Conservation (phyloP, 2,113 vertebrate species). For the Bufo gargarizans region DNA sequence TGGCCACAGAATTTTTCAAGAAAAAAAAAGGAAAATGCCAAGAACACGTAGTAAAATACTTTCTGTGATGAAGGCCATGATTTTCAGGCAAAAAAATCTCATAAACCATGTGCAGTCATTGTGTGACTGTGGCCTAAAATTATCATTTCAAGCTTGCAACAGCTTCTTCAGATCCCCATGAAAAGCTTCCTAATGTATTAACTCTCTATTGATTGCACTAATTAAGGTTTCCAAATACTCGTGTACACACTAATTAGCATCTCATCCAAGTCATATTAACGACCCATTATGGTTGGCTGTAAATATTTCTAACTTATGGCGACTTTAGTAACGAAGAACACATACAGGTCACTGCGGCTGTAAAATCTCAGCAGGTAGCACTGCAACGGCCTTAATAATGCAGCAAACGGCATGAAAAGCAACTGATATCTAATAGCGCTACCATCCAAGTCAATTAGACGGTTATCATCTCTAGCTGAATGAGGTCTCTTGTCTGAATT, state of each 20-base stretch:
- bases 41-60: no score
- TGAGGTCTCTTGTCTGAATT: background rate
- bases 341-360: background rate
- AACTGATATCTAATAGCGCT: background rate
- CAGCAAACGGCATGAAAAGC: background rate
- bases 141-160: no score
- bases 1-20: no score
- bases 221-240: conserved; percentile 12
- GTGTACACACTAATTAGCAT: background rate
- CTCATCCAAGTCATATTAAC: background rate
- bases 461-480: background rate
- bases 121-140: no score
- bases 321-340: background rate
- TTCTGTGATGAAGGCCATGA: no score
- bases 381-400: background rate
- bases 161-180: background rate
- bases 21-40: no score
- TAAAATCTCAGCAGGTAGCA: background rate
- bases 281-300: background rate
- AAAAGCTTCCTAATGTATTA: conserved; percentile 15
- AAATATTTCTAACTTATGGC: conserved; percentile 12
- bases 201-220: conserved; percentile 1
- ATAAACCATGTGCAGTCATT: no score
- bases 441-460: background rate
- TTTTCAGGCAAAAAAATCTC: no score